These are phyloP conservation scores for Setophaga petechia DNA, from an alignment of 2,113 vertebrate species.

Conservation along the genomic window DNA sequence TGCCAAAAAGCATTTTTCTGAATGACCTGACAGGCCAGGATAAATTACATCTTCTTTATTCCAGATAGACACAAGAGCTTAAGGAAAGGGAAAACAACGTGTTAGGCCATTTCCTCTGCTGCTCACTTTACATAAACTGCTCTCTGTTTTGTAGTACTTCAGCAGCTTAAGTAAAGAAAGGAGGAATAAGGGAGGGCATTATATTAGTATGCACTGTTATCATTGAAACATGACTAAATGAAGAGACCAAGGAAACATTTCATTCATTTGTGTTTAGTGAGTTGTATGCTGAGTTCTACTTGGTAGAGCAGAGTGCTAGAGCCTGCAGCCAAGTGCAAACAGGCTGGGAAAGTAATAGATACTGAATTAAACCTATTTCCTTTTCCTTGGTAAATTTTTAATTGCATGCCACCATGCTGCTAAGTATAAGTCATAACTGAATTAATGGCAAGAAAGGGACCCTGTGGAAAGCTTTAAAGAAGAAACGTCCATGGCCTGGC, in stretches of 20 bases:
- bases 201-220: neutral
- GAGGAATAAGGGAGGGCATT: neutral
- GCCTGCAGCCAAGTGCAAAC: neutral
- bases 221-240: neutral
- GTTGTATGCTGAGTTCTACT: neutral
- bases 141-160: neutral
- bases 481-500: neutral
- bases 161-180: neutral
- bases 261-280: neutral
- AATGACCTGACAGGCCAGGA: constrained; percentile 74
- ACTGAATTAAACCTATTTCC: neutral
- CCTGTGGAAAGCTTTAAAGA: neutral
- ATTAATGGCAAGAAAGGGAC: neutral
- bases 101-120: neutral
- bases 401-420: neutral
- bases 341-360: neutral
- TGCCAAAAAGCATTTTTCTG: constrained; percentile 80
- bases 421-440: neutral
- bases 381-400: neutral
- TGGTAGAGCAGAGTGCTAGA: neutral
- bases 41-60: constrained; percentile 77
- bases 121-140: neutral
- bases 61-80: constrained; percentile 76
- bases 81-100: neutral
- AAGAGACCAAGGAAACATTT: neutral